phyloP scores from a whole-genome alignment of 2,797 vertebrate species.

The Channa striata region DNA sequence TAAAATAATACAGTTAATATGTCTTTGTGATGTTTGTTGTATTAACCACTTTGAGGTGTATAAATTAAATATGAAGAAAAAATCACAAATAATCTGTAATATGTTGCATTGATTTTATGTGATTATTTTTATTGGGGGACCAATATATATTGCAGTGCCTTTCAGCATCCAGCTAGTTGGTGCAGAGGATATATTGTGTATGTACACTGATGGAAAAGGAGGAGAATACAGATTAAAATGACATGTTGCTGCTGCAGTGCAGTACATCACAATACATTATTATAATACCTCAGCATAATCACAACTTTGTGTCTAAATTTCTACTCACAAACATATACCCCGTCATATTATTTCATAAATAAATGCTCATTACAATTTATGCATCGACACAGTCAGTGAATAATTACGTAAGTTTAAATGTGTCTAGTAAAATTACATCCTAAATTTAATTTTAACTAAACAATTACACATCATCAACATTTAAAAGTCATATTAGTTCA shows the following conservation, averaged over 20 bases:
- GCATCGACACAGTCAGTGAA: neutral
- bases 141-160: slow-evolving; percentile 25
- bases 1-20: neutral
- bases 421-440: neutral
- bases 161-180: slow-evolving; percentile 3
- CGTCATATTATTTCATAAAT: slow-evolving; percentile 1
- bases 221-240: slow-evolving; percentile 9
- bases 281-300: slow-evolving; percentile 10
- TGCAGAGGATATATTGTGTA: neutral
- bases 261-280: neutral
- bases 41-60: neutral
- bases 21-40: neutral
- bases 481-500: neutral
- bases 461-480: no score
- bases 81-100: slow-evolving; percentile 10
- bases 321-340: neutral
- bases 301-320: neutral
- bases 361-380: slow-evolving; percentile 2
- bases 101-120: slow-evolving; percentile 8
- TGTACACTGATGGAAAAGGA: neutral
- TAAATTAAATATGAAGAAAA: slow-evolving; percentile 3
- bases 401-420: slow-evolving; percentile 21
- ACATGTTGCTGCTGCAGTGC: slow-evolving; percentile 11
- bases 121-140: slow-evolving; percentile 48
- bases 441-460: no score